A percentile compares a stretch with the other conserved stretches of the same genome.
phyloP scores from a whole-genome alignment of 2,113 vertebrate genomes.

The Blennius ocellaris region DNA sequence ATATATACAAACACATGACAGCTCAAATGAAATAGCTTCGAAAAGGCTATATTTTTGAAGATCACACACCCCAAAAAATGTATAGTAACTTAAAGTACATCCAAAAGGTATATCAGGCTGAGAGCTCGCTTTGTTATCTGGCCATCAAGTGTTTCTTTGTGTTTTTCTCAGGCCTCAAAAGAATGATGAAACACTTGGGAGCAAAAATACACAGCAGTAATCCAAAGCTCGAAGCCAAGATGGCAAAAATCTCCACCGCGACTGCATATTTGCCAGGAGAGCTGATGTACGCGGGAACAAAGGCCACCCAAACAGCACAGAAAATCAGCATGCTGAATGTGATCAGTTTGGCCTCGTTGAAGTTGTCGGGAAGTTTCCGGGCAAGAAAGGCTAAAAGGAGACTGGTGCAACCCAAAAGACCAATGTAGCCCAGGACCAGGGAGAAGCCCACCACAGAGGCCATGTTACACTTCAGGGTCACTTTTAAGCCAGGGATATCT shows the following conservation, averaged over 20 bases:
- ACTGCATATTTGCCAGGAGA: slow-evolving; percentile 78
- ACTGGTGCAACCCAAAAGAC: slow-evolving; percentile 77
- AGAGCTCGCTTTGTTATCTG: slow-evolving; percentile 31
- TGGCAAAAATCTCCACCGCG: slow-evolving; percentile 81
- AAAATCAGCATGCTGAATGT: slow-evolving; percentile 86
- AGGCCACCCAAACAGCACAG: slow-evolving; percentile 80
- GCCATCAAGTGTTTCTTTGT: slow-evolving; percentile 75
- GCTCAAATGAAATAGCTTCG: no score
- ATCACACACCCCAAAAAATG: no score
- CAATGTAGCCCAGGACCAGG: slow-evolving; percentile 83
- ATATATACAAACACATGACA: no score
- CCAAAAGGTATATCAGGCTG: background rate
- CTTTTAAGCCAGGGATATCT: slow-evolving; percentile 65
- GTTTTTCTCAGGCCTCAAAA: slow-evolving; percentile 78
- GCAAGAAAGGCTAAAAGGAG: slow-evolving; percentile 82
- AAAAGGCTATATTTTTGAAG: no score
- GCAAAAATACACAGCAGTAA: slow-evolving; percentile 78
- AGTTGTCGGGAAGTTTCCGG: slow-evolving; percentile 78
- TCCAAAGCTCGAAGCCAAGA: slow-evolving; percentile 76
- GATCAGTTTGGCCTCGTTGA: slow-evolving; percentile 79
- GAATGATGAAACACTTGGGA: slow-evolving; percentile 83
- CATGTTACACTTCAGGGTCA: slow-evolving; percentile 79
- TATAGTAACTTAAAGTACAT: background rate
- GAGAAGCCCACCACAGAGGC: slow-evolving; percentile 77
- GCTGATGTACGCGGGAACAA: slow-evolving; percentile 80